A percentile compares a stretch with the other conserved stretches of the same genome.
phyloP scores from a whole-genome alignment of 2,797 vertebrate species.

The Lepidocolaptes lacrymiger region DNA sequence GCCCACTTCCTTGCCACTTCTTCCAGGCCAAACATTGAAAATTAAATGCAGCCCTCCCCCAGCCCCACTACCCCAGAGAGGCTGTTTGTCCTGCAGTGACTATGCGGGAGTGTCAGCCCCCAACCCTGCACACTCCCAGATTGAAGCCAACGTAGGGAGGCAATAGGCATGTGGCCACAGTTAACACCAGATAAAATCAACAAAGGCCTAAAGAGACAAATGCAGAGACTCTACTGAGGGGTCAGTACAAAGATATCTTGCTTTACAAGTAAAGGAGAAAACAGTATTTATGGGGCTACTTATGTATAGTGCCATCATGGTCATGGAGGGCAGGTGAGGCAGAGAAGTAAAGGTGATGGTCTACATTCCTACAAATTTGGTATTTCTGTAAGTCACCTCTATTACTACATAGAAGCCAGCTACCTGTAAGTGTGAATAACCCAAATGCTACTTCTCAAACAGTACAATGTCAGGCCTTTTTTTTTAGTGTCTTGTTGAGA shows the following conservation, averaged over 20 bases:
- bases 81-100: not conserved
- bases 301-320: accelerated
- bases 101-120: accelerated
- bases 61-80: not conserved
- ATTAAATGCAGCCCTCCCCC: not conserved
- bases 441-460: not conserved
- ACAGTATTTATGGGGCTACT: not conserved
- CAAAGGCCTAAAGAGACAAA: not conserved
- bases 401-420: not conserved
- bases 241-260: not conserved
- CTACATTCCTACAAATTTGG: not conserved
- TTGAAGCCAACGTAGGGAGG: accelerated
- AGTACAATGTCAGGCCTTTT: not conserved
- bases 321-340: not conserved
- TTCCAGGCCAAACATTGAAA: not conserved
- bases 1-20: not conserved
- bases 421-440: not conserved
- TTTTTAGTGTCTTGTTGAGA: not conserved
- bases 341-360: not conserved
- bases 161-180: accelerated
- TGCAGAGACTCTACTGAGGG: not conserved
- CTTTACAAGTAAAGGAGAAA: not conserved
- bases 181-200: not conserved
- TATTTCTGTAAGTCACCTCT: not conserved
- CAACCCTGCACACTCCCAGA: accelerated